Conservation (phyloP, 2,888 invertebrate species). For the Coleophora flavipennella region DNA sequence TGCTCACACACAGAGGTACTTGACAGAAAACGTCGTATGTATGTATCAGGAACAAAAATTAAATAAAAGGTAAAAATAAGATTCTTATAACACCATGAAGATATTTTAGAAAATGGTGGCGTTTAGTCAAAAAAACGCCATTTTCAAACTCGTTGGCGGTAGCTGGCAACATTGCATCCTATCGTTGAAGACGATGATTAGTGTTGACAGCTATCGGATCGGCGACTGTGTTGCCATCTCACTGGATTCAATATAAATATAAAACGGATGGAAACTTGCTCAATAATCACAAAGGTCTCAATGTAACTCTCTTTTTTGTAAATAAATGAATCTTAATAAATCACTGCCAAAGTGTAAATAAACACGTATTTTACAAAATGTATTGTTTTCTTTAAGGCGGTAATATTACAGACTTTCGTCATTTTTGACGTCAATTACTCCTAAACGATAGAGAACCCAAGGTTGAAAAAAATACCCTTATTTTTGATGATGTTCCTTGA, state of each 20-base stretch:
- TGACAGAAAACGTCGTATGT: too few relatives aligned
- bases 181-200: conserved; percentile 3
- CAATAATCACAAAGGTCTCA: conserved; percentile 54
- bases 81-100: too few relatives aligned
- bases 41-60: too few relatives aligned
- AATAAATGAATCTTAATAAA: conserved; percentile 56
- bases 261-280: conserved; percentile 33
- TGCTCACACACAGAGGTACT: too few relatives aligned
- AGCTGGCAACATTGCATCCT: conserved; percentile 22
- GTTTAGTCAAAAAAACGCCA: too few relatives aligned
- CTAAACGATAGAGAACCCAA: too few relatives aligned
- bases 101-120: too few relatives aligned
- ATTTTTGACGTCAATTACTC: too few relatives aligned
- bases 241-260: conserved; percentile 17
- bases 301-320: conserved; percentile 67
- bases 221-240: conserved; percentile 21
- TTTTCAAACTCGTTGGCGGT: conserved; percentile 14
- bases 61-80: too few relatives aligned
- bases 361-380: conserved; percentile 44
- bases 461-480: too few relatives aligned
- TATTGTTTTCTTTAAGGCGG: conserved; percentile 5
- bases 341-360: conserved; percentile 73
- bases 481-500: too few relatives aligned
- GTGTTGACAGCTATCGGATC: conserved; percentile 24
- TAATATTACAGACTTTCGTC: too few relatives aligned